Conservation (phyloP, 1,140 invertebrate genomes). For the Danaus melanippus region DNA sequence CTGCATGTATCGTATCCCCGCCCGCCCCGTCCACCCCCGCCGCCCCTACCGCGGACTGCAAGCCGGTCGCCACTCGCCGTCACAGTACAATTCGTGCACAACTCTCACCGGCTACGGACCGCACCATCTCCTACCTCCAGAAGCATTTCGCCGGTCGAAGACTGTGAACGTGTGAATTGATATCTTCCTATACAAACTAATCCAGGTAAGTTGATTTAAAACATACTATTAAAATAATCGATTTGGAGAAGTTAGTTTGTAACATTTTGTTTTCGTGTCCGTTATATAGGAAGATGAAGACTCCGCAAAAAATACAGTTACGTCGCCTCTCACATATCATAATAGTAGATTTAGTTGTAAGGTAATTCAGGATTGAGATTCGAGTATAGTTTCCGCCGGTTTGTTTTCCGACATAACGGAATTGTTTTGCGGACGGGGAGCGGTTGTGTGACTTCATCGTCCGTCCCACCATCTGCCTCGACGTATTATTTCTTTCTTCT, state of each 20-base stretch:
- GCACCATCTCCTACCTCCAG: slow-evolving; percentile 27
- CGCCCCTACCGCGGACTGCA: too few relatives aligned
- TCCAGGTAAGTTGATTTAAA: slow-evolving; percentile 38
- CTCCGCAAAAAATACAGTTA: too few relatives aligned
- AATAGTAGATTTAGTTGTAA: too few relatives aligned
- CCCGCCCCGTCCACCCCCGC: too few relatives aligned
- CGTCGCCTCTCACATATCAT: too few relatives aligned
- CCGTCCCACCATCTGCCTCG: slow-evolving; percentile 26
- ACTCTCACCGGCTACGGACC: slow-evolving; percentile 21
- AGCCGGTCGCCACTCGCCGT: too few relatives aligned
- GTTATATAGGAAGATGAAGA: too few relatives aligned
- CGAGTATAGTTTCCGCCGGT: neutral
- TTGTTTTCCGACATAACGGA: slow-evolving; percentile 28
- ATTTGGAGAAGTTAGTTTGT: too few relatives aligned
- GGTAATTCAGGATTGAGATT: too few relatives aligned
- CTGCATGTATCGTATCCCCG: too few relatives aligned
- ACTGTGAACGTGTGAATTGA: slow-evolving; percentile 36
- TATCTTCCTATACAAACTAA: slow-evolving; percentile 32
- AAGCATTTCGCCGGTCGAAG: slow-evolving; percentile 42
- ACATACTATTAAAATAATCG: slow-evolving; percentile 9
- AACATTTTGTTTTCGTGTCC: too few relatives aligned
- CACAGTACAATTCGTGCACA: slow-evolving; percentile 10
- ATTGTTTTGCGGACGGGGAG: slow-evolving; percentile 29
- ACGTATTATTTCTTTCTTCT: slow-evolving; percentile 23
- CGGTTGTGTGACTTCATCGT: slow-evolving; percentile 42